A percentile compares a stretch with the other conserved stretches of the same genome.
Conservation (phyloP, 2,797 vertebrate genomes). For the Pantherophis vulpinus region DNA sequence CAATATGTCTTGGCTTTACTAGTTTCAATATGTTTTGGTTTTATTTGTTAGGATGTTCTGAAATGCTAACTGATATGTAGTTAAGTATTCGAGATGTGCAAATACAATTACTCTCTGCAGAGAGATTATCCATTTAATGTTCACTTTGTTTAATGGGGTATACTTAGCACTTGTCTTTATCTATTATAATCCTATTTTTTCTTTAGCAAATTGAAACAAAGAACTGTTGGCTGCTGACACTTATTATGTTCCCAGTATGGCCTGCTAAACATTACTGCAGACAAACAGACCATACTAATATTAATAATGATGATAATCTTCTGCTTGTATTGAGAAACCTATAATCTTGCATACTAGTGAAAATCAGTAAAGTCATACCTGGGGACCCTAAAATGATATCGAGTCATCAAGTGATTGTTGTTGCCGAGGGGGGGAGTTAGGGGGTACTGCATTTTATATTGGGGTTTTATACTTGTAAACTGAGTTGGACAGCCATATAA, state of each 20-base stretch:
- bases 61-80: background rate
- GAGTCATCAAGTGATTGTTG: too few relatives aligned
- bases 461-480: too few relatives aligned
- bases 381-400: too few relatives aligned
- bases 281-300: background rate
- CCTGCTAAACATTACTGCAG: background rate
- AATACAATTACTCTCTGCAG: slow-evolving; percentile 4
- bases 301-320: background rate
- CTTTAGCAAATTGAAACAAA: background rate
- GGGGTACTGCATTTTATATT: too few relatives aligned
- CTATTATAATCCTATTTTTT: slow-evolving; percentile 10
- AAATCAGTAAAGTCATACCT: background rate
- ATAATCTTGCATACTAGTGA: background rate
- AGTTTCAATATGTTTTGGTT: background rate
- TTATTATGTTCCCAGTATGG: background rate
- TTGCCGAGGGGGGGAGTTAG: too few relatives aligned
- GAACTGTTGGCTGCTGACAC: background rate
- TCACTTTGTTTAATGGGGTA: slow-evolving; percentile 2
- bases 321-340: background rate
- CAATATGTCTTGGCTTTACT: background rate
- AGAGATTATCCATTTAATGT: background rate
- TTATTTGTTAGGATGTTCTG: background rate
- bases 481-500: too few relatives aligned
- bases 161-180: background rate
- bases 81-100: background rate